Percentiles rank a stretch among this genome's conserved stretches.
phyloP scores from a whole-genome alignment of 2,113 vertebrate species.

The Mustela lutreola region DNA sequence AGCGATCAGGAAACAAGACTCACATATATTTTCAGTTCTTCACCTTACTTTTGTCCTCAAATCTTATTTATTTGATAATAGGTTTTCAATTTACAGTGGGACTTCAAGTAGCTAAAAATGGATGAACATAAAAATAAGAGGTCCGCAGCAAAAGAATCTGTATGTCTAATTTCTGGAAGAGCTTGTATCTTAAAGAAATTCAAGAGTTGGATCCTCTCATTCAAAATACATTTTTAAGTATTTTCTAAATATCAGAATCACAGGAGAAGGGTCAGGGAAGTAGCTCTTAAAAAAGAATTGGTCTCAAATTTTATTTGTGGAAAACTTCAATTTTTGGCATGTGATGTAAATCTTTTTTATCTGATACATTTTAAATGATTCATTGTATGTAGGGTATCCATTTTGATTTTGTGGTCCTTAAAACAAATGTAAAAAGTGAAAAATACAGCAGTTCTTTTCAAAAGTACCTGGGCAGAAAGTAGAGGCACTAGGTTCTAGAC shows the following conservation, averaged over 20 bases:
- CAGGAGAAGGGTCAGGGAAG: not conserved
- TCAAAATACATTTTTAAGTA: not conserved
- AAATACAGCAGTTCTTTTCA: not conserved
- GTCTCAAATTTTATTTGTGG: not conserved
- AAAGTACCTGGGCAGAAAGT: not conserved
- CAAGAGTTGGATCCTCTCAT: not conserved
- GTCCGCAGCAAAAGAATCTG: not conserved
- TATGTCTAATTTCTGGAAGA: not conserved
- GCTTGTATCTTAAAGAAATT: not conserved
- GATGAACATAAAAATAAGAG: not conserved
- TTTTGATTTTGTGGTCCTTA: not conserved
- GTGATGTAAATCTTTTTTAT: not conserved
- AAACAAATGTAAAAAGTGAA: not conserved
- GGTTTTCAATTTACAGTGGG: conserved; percentile 20
- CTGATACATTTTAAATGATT: not conserved
- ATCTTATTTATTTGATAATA: not conserved
- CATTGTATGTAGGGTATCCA: not conserved
- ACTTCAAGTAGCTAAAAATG: not conserved
- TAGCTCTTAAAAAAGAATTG: not conserved
- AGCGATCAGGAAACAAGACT: conserved; percentile 23
- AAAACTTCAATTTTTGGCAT: not conserved
- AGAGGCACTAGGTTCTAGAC: not conserved
- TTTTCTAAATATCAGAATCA: not conserved
- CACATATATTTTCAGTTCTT: conserved; percentile 11
- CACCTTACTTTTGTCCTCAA: conserved; percentile 12